Base-by-base conservation (phyloP, 2,113 vertebrate species). In the Australoheros scitulus region DNA sequence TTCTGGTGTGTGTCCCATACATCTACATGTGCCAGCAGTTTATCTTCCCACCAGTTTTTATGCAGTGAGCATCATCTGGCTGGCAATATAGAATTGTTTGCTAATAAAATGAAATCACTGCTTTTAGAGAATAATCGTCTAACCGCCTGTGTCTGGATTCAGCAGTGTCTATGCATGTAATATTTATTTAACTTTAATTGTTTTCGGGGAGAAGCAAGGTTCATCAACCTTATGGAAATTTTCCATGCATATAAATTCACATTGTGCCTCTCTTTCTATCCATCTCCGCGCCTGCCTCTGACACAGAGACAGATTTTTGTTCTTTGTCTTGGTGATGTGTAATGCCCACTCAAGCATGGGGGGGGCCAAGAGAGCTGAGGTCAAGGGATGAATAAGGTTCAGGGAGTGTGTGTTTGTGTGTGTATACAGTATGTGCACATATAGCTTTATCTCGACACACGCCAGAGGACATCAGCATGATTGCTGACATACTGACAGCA, bases 261-360 rank as follows among this genome's bases (percentile, higher is more conserved):
- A 61, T 72, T 64, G 4, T 14, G 24, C 64, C 7, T 36, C 24
- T 72, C 47, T 72, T 34, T 24, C 47, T 34, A 52, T 52, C 17
- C 15, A 5, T 63, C 17, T 57, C 7, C 50, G 10, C 57, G 43
- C n/a, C 8, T 77, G 24, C 18, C 24, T 68, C 14, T 75, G n/a
- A 36, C 18, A 76, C 36, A 63, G 52, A 68, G 63, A 68, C 79
- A 50, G 38, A 89, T 78, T 84, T 77, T 72, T 55, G 57, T 65
- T 75, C 77, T 85, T 89, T 87, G 83, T 87, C 60, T 61, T 29
- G 77, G 20, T 50, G 52, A 81, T 77, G 79, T 82, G n/a, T 88
- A 87, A 86, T 63, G 80, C 87, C 76, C 70, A 86, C 64, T 89
- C 70, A 75, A 86, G 87, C 83, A 81, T 72, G 56, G 64, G 68